Evolutionary conservation across 1,140 invertebrate species (phyloP).

Genomic region (Pissodes strobi): DNA sequence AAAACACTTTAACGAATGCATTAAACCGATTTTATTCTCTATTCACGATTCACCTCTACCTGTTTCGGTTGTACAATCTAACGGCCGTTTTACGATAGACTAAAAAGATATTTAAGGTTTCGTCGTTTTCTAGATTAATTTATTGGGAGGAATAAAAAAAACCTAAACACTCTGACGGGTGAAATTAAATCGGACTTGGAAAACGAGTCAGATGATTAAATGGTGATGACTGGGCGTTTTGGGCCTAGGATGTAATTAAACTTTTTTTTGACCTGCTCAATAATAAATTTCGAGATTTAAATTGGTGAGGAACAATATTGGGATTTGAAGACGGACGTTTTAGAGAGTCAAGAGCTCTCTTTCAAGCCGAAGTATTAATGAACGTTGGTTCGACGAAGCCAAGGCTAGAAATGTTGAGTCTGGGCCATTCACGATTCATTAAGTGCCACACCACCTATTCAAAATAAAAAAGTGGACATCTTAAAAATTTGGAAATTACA

Average conservation of each 20-base stretch:
- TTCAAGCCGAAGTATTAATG: no score
- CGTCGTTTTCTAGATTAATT: constrained; percentile 5
- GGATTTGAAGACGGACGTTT: neutral
- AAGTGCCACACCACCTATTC: no score
- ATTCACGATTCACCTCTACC: neutral
- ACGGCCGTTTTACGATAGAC: neutral
- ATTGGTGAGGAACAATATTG: neutral
- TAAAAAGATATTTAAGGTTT: constrained; percentile 4
- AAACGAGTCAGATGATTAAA: constrained; percentile 10
- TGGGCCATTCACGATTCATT: no score
- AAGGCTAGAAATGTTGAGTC: no score
- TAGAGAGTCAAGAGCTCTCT: no score
- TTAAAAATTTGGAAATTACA: no score
- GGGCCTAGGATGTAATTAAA: neutral
- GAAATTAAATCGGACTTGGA: constrained; percentile 13
- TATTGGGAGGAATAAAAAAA: constrained; percentile 7
- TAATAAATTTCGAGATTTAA: neutral
- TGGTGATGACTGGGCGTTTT: constrained; percentile 3
- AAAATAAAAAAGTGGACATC: no score
- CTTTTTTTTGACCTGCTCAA: constrained; percentile 5
- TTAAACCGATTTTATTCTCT: neutral
- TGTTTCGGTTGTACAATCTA: constrained; percentile 4
- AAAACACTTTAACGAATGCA: neutral
- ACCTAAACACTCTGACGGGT: constrained; percentile 17
- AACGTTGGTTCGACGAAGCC: no score